Evolutionary conservation across 2,113 vertebrate genomes (phyloP), one percentile per base, ranked within the genome.

Genomic region (Trogon melanurus): DNA sequence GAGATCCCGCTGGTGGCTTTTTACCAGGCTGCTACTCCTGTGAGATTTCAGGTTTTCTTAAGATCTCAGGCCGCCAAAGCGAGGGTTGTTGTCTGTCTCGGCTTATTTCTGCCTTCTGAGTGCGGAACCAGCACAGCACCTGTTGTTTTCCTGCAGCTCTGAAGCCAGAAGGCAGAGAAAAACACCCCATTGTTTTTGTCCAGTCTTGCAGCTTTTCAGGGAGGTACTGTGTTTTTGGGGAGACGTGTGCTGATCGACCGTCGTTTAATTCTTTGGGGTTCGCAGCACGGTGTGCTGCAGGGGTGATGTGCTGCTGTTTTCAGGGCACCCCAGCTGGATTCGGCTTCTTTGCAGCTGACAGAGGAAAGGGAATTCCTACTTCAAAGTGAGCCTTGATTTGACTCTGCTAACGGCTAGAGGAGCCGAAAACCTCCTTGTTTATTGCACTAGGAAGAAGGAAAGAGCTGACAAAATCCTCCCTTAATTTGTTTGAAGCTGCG

Each of bases 401-500:
- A 72, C 60, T 91, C 79, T 91, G 79, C 83, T 85, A 13, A 29
- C 29, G 64, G 16, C 38, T 64, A 15, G 61, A 25, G 34, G 38
- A 81, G 48, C 69, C 2, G 9, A 74, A 38, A 50, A 30, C 53
- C 0, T 0, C 74, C 61, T 92, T 36, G 9, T 71, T 64, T 79
- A 51, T 41, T 82, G 36, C 53, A 21, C 50, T 0, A 1, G 22
- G 41, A 91, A 66, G 82, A 88, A 58, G 36, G 75, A 82, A 85
- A 44, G 79, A 86, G 76, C 85, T 88, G 79, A 70, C 51, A 91
- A 48, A 90, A 80, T 67, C 41, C 58, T 92, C 54, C 30, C 88
- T 16, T 76, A 72, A 66, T 83, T 65, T 86, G 34, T 80, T 67
- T 64, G 66, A 89, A 89, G 84, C 84, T 97, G 74, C 78, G 79